Evolutionary conservation across 2,888 invertebrate species (phyloP), one percentile per base, ranked within the genome.

Genomic region (Neuroscelio doddi): DNA sequence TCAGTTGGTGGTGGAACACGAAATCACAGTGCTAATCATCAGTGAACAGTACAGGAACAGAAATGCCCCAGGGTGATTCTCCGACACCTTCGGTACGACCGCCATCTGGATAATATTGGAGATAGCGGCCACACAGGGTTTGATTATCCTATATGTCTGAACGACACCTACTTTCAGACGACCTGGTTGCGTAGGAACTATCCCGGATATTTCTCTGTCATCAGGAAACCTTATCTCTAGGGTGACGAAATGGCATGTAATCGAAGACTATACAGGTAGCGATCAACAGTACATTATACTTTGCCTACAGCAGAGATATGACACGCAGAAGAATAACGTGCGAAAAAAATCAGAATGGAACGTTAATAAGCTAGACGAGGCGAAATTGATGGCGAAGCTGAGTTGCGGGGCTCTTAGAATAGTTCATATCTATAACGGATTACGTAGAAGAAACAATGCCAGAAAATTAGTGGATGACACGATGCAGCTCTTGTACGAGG

Each of bases 51-150:
- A 70, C 24, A 12, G 32, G 9, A 39, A 46, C 15, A 46, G 27
- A 10, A 24, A 55, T 1, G 15, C 8, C 15, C 36, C 17, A 3
- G 9, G 8, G 7, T 66, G 69, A 66, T 42, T 36, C 38, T 10
- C 41, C 1, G 65, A 66, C 45, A 8, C 26, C 10, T 7, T 30
- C 8, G 46, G 45, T 15, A 57, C 64, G 17, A 57, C 57, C n/a
- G 67, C 53, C 26, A 50, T 68, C 32, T 68, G 58, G 62, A 30
- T 61, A 5, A 15, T 12, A 5, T 41, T 71, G 29, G 74, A 74
- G 30, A 71, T 72, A 64, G 64, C 66, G 5, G 64, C 71, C 27
- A 64, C n/a, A n/a, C 66, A 49, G 44, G 58, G 61, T 12, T 53
- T 73, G 14, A 24, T 21, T 3, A 42, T 68, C 7, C 27, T 21